Conservation (phyloP, 2,888 invertebrate species). For the Tribolium freemani region DNA sequence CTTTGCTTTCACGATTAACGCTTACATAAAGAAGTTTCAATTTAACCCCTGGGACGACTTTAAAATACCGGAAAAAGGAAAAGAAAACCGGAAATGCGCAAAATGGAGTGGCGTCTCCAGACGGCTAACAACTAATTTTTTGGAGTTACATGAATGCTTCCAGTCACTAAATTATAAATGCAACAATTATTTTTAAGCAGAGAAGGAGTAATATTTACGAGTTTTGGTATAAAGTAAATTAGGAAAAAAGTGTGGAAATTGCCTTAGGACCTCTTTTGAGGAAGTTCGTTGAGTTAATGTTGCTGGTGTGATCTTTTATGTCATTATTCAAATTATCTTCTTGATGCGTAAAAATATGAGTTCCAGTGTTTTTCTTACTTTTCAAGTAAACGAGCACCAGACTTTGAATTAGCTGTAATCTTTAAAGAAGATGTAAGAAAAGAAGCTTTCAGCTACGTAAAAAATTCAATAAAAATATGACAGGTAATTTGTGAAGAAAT, state of each 20-base stretch:
- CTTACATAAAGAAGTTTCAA: constrained; percentile 28
- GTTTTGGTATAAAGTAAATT: too few species aligned
- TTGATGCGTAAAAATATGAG: not conserved
- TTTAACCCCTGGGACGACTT: constrained; percentile 9
- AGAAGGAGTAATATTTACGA: too few species aligned
- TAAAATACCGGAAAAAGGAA: constrained; percentile 7
- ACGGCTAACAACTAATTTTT: not conserved
- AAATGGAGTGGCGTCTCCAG: not conserved
- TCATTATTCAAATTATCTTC: not conserved
- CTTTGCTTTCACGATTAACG: constrained; percentile 31
- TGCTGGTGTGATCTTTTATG: not conserved
- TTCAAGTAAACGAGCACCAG: not conserved
- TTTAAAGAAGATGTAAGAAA: not conserved
- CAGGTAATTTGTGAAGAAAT: not conserved
- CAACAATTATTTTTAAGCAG: too few species aligned
- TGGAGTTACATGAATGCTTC: not conserved
- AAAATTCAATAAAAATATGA: not conserved
- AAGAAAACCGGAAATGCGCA: not conserved
- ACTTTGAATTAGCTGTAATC: not conserved
- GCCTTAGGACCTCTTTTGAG: not conserved
- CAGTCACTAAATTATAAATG: too few species aligned
- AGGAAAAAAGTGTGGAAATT: not conserved
- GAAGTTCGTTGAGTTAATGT: not conserved
- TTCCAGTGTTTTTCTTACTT: not conserved
- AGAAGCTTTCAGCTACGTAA: not conserved